Base-by-base conservation (phyloP, 2,797 vertebrate genomes). In the Scleropages formosus region DNA sequence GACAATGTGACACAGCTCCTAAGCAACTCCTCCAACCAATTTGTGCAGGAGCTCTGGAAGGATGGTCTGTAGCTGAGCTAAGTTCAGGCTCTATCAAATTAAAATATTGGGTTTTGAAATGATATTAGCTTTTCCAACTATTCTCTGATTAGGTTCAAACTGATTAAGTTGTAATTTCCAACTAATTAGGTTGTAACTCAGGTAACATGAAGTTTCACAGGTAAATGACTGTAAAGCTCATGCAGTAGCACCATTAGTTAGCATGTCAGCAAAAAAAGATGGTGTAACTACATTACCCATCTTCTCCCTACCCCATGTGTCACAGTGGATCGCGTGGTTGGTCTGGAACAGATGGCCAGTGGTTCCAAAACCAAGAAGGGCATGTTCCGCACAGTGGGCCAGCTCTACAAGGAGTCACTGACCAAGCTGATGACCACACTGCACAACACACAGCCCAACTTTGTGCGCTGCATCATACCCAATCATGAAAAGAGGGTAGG, bases 341-440 rank as follows among this genome's bases (percentile, higher is more conserved):
- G 97, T 61, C 90, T 99, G 56, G 96, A 99, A 99, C 85, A 96
- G 91, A 90, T 94, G 79, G 95, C 94, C 4, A 94, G 94, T 0
- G 84, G 90, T 77, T 97, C 96, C 78, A 99, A 98, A 87, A 98
- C 97, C 81, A 98, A 98, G 88, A 99, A 99, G 81, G 97, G 97
- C 84, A 99, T 98, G 97, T 99, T 99, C 89, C 95, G 97, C 66
- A 99, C 97, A 0, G 97, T 99, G 61, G 96, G 97, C 44, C 97
- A 98, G 82, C 94, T 99, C 64, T 98, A 99, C 78, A 99, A 99
- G 84, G 97, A 99, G 87, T 97, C 97, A 84, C 89, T 99, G 81
- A 89, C 93, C 73, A 99, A 99, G 86, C 93, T 98, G 78, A 99
- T 98, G 97, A 97, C 95, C 74, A 99, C 97, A 0, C 88, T 99